Percentiles rank a stretch among this genome's conserved stretches.
phyloP scores from a whole-genome alignment of 1,140 invertebrate genomes.

The Drosophila sucinea region DNA sequence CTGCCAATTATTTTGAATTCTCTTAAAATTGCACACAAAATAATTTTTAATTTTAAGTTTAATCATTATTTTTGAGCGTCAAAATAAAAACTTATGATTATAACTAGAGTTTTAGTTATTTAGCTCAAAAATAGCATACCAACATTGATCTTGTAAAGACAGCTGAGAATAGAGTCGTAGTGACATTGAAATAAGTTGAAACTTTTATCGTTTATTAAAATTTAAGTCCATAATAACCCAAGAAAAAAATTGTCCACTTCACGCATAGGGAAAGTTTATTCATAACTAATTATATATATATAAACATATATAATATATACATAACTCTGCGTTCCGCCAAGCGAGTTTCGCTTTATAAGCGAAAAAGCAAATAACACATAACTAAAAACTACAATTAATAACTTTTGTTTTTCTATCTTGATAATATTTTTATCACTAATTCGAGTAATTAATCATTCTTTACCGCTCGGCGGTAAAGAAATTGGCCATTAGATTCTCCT shows the following conservation, averaged over 20 bases:
- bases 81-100: too few relatives aligned
- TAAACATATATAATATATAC: conserved; percentile 25
- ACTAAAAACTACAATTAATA: conserved; percentile 29
- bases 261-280: conserved; percentile 19
- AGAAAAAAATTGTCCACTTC: background rate
- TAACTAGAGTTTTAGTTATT: too few relatives aligned
- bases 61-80: too few relatives aligned
- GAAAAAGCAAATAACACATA: conserved; percentile 42
- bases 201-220: too few relatives aligned
- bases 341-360: conserved; percentile 58
- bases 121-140: too few relatives aligned
- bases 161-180: too few relatives aligned
- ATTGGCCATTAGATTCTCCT: conserved; percentile 85
- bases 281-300: conserved; percentile 30
- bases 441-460: conserved; percentile 48
- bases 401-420: conserved; percentile 12
- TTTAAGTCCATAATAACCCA: background rate
- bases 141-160: too few relatives aligned
- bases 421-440: conserved; percentile 27
- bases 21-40: too few relatives aligned
- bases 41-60: too few relatives aligned
- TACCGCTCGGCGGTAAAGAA: conserved; percentile 65
- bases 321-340: conserved; percentile 62
- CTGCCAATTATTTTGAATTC: too few relatives aligned
- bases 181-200: too few relatives aligned